Evolutionary conservation across 2,797 vertebrate genomes (phyloP).

Genomic region (Amphiprion clarkii): DNA sequence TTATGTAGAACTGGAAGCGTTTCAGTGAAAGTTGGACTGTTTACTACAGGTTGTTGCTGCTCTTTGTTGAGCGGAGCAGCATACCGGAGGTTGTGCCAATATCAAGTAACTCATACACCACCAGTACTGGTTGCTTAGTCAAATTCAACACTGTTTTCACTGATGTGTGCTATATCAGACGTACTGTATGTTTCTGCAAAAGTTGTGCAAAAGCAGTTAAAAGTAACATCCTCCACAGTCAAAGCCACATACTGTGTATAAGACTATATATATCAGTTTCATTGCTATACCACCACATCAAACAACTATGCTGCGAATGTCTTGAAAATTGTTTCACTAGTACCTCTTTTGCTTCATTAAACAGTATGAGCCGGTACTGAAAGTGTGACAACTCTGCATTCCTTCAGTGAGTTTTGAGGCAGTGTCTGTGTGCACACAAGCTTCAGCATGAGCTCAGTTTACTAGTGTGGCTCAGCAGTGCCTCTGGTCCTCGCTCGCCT

Average conservation of each 20-base stretch:
- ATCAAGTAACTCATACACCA: too few species aligned
- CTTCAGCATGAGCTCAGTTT: conserved; percentile 20
- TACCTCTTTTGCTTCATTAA: neutral
- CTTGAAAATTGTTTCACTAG: neutral
- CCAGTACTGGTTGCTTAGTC: too few species aligned
- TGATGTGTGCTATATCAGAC: neutral
- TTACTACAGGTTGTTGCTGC: too few species aligned
- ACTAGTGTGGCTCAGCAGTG: neutral
- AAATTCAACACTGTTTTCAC: too few species aligned
- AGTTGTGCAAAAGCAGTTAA: neutral
- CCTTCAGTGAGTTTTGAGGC: neutral
- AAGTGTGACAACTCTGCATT: neutral
- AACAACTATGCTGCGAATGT: neutral
- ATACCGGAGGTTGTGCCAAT: too few species aligned
- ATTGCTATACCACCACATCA: neutral
- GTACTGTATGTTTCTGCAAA: neutral
- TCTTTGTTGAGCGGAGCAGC: too few species aligned
- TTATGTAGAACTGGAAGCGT: neutral
- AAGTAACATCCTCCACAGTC: neutral
- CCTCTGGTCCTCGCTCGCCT: conserved; percentile 20
- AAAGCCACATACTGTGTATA: neutral
- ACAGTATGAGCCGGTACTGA: neutral
- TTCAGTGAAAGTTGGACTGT: too few species aligned
- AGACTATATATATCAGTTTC: neutral
- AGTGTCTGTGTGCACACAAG: conserved; percentile 23